Base-by-base conservation (phyloP, 2,113 vertebrate species). In the Hemibagrus wyckioides region DNA sequence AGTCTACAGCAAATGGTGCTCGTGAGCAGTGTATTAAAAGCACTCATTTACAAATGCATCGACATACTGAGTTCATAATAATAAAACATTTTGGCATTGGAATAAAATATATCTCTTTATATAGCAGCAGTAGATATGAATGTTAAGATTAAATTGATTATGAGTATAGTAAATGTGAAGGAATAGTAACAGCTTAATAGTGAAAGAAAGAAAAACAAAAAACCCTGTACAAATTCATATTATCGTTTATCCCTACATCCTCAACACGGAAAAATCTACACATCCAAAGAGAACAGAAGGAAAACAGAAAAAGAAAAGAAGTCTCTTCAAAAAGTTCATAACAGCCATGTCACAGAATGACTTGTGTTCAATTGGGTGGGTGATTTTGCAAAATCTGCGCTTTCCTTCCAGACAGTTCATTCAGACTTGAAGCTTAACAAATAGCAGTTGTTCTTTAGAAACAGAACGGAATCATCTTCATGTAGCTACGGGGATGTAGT, bases 101-200 rank as follows among this genome's bases (percentile, higher is more conserved):
- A 91, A 91, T 90, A 90, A 90, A 91, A 92, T 90, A 92, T 89
- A 89, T 90, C 82, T 92, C 88, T 92, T 41, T 54, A 52, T 93
- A 92, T 93, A 93, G 93, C 93, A 94, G 93, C 94, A 93, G 90
- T 92, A 90, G 87, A 87, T 86, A 90, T 30, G 81, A 80, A 85
- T 80, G 83, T 77, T 81, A 65, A 81, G 44, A 83, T 76, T 73
- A 87, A 86, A 67, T 67, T 83, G 80, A 83, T 71, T 56, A 86
- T 82, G 48, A 59, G 13, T 88, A 83, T 63, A 76, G 84, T 85
- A 88, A 90, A 90, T 83, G 69, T 86, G n/a, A 82, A 36, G 28
- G 30, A 71, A 82, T 56, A 73, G 65, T 82, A 87, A 88, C 63
- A 87, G 77, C 83, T 83, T 85, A 71, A 85, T 71, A 83, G 59